phyloP scores from a whole-genome alignment of 2,888 invertebrate genomes.

The Notodonta ziczac region DNA sequence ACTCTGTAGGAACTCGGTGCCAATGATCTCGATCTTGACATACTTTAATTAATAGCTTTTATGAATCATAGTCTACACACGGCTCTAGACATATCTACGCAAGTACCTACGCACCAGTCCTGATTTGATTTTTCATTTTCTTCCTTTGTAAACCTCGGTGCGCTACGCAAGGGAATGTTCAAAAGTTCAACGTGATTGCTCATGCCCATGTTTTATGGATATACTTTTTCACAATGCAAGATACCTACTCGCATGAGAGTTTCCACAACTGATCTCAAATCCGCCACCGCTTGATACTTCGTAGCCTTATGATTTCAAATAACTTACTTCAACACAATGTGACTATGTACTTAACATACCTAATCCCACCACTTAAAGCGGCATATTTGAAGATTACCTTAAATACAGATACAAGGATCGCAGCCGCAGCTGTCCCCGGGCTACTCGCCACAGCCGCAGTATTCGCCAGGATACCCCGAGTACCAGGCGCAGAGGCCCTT shows the following conservation, averaged over 20 bases:
- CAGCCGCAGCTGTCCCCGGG: constrained; percentile 55
- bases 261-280: neutral
- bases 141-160: neutral
- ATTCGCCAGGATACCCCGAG: constrained; percentile 59
- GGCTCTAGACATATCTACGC: neutral
- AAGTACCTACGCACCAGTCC: neutral
- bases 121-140: neutral
- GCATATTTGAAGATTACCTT: constrained; percentile 16
- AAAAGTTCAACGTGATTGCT: no score
- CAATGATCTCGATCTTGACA: constrained; percentile 5
- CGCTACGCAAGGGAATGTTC: no score
- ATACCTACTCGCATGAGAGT: no score
- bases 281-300: constrained; percentile 15
- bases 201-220: no score
- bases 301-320: constrained; percentile 18
- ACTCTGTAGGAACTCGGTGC: neutral
- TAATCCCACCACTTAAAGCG: neutral
- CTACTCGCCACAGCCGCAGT: constrained; percentile 55
- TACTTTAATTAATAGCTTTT: neutral
- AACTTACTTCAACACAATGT: constrained; percentile 19
- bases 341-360: neutral
- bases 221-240: no score
- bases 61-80: neutral
- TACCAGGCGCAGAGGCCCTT: constrained; percentile 84
- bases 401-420: constrained; percentile 44